Conservation (phyloP, 2,888 invertebrate species). For the Microdon myrmicae region DNA sequence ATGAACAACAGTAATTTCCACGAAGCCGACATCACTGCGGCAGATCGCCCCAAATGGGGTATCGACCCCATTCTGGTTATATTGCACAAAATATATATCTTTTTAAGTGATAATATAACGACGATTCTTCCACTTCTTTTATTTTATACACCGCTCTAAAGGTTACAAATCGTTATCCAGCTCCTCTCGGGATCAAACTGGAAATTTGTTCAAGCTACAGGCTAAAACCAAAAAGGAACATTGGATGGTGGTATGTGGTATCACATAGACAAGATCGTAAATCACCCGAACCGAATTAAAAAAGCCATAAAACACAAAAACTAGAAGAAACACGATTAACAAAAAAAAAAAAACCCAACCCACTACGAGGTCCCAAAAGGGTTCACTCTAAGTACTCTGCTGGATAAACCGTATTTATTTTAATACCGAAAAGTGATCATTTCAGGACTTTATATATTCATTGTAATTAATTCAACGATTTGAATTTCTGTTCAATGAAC, state of each 20-base stretch:
- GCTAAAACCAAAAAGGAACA: conserved; percentile 19
- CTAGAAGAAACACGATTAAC: conserved; percentile 15
- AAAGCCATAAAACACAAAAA: conserved; percentile 11
- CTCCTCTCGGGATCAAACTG: conserved; percentile 43
- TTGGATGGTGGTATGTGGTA: conserved; percentile 9
- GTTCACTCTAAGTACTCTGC: neutral
- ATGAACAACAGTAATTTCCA: conserved; percentile 56
- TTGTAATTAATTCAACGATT: too few relatives aligned
- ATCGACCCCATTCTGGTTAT: conserved; percentile 52
- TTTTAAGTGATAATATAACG: conserved; percentile 2
- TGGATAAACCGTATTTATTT: conserved; percentile 11
- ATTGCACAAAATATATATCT: conserved; percentile 16
- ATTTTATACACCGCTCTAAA: neutral
- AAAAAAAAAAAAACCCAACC: conserved; percentile 15
- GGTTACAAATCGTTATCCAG: conserved; percentile 9
- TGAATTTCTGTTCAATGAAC: too few relatives aligned
- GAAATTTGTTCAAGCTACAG: conserved; percentile 43
- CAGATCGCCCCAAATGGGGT: conserved; percentile 53
- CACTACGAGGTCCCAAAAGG: conserved; percentile 4
- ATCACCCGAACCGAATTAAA: too few relatives aligned
- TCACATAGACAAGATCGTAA: conserved; percentile 27
- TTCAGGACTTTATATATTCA: conserved; percentile 7
- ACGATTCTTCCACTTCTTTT: conserved; percentile 21
- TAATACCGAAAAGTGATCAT: neutral
- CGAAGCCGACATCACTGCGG: conserved; percentile 46